Conservation (phyloP, 2,113 vertebrate species). For the Cochlearius cochlearius region DNA sequence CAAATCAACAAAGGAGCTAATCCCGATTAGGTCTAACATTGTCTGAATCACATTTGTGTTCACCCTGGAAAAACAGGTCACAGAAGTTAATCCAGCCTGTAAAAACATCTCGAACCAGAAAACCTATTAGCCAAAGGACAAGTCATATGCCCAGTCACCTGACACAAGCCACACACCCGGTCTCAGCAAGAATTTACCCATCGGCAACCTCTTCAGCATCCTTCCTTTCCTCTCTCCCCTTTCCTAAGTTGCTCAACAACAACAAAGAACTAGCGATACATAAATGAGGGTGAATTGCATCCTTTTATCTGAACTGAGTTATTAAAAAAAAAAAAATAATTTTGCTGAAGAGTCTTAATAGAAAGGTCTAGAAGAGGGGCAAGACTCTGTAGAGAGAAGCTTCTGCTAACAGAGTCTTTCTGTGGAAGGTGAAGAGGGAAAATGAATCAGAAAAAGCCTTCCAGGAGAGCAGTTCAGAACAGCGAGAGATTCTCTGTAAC, state of each 20-base stretch:
- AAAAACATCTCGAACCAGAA: constrained; percentile 10
- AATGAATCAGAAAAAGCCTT: background rate
- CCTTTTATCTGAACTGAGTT: background rate
- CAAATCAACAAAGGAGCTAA: constrained; percentile 3
- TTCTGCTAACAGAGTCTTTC: background rate
- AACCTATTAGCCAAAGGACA: background rate
- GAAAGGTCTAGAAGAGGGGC: background rate
- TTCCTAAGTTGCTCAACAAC: background rate
- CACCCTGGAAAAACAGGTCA: constrained; percentile 3
- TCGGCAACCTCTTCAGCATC: background rate
- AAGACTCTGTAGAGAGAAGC: background rate
- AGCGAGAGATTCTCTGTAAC: background rate
- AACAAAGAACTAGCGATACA: background rate
- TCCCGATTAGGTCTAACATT: background rate
- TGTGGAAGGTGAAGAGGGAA: background rate
- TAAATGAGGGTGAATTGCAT: background rate
- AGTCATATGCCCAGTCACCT: background rate
- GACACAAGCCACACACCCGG: background rate
- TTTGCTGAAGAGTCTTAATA: background rate
- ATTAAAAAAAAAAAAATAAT: background rate
- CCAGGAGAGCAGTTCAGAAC: background rate
- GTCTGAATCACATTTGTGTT: background rate
- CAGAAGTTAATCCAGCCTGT: constrained; percentile 12
- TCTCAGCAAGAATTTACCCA: background rate
- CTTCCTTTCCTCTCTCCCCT: background rate